These are phyloP conservation scores for Catharus bicknelli DNA, from an alignment of 2,113 vertebrate genomes.

Conservation along the genomic window DNA sequence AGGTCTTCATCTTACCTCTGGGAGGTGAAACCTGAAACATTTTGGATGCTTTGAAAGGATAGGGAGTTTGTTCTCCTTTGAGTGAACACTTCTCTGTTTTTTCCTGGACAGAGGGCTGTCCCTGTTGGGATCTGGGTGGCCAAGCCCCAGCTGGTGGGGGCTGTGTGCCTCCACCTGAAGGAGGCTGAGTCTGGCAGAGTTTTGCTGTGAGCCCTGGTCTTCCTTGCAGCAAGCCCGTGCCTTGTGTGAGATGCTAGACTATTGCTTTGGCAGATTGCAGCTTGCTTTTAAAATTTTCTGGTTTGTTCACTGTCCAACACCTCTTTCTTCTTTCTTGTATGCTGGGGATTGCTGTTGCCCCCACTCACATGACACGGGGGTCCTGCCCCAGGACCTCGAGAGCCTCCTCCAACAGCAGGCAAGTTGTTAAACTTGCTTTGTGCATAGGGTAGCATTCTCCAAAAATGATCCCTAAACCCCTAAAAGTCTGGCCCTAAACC, in stretches of 20 bases:
- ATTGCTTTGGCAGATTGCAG: not conserved
- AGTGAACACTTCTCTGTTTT: fast-evolving
- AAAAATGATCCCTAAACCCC: not conserved
- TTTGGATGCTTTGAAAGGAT: not conserved
- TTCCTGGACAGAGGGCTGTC: not conserved
- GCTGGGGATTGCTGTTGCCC: not conserved
- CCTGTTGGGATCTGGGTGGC: not conserved
- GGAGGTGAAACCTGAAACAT: not conserved
- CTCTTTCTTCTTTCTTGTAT: not conserved
- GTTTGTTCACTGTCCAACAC: fast-evolving
- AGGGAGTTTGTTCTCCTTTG: not conserved
- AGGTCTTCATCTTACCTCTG: not conserved
- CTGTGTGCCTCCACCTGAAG: not conserved
- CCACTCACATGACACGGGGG: fast-evolving
- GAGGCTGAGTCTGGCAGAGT: not conserved
- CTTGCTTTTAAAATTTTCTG: not conserved
- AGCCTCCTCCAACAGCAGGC: not conserved
- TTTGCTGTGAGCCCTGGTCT: fast-evolving
- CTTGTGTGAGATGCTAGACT: not conserved
- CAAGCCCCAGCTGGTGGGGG: fast-evolving
- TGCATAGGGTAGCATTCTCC: not conserved
- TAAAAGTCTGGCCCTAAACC: not conserved
- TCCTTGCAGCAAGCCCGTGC: not conserved
- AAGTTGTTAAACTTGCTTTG: not conserved
- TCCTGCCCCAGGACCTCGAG: not conserved